A percentile compares a stretch with the other conserved stretches of the same genome.
Evolutionary conservation across 2,888 invertebrate species (phyloP).

Genomic region (Odontocerum albicorne): DNA sequence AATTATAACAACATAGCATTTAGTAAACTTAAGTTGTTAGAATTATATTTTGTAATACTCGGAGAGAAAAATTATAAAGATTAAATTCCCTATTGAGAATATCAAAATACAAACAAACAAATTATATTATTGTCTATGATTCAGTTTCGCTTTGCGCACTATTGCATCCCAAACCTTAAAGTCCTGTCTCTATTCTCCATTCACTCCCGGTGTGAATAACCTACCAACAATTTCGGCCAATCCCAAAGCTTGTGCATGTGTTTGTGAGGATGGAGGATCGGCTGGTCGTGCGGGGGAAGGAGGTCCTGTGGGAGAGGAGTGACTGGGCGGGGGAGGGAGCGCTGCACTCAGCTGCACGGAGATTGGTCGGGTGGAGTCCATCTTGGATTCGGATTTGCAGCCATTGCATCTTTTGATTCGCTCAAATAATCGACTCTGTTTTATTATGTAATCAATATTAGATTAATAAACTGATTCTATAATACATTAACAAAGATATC

Average conservation of each 20-base stretch:
- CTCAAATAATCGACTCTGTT: neutral
- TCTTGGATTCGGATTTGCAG: conserved; percentile 18
- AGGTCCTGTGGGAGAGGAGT: conserved; percentile 6
- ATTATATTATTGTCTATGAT: too few species aligned
- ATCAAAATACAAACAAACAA: too few species aligned
- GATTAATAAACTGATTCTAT: too few species aligned
- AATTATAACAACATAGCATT: too few species aligned
- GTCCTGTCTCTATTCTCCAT: too few species aligned
- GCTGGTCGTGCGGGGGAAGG: neutral
- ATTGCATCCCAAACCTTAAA: neutral
- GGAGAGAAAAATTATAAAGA: too few species aligned
- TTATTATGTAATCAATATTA: neutral
- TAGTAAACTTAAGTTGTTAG: too few species aligned
- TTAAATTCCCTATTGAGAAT: too few species aligned
- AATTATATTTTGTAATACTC: too few species aligned
- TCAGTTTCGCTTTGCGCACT: conserved; percentile 9
- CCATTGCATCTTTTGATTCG: too few species aligned
- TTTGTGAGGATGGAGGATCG: neutral
- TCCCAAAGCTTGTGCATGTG: conserved; percentile 14
- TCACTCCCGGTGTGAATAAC: conserved; percentile 29
- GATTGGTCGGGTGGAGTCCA: conserved; percentile 22
- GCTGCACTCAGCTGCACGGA: neutral
- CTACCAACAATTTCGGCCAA: conserved; percentile 32
- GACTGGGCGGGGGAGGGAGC: conserved; percentile 3
- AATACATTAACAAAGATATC: too few species aligned